Percentiles rank a stretch among this genome's conserved stretches.
These are phyloP conservation scores for Scophthalmus maximus DNA, from an alignment of 2,113 vertebrate genomes.

Conservation along the genomic window DNA sequence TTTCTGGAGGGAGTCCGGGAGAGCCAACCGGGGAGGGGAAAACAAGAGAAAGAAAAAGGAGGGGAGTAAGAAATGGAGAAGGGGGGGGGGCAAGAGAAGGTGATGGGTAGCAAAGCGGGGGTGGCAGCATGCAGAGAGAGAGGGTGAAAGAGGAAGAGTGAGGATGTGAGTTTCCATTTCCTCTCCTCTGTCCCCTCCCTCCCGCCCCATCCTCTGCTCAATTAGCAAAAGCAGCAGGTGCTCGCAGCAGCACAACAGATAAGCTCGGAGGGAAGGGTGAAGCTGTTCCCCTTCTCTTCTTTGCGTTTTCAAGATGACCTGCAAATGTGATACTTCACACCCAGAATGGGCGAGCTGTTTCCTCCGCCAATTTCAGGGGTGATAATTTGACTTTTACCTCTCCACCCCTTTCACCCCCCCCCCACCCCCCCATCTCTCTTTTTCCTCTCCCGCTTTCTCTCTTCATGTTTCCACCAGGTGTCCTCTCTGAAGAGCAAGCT, in stretches of 20 bases:
- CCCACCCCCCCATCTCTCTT: conserved; percentile 16
- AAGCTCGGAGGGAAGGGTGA: conserved; percentile 82
- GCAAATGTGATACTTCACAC: conserved; percentile 91
- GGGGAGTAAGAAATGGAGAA: conserved; percentile 50
- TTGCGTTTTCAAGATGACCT: conserved; percentile 87
- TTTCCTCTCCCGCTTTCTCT: conserved; percentile 33
- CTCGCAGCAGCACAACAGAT: conserved; percentile 87
- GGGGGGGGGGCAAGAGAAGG: conserved; percentile 36
- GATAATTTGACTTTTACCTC: conserved; percentile 93
- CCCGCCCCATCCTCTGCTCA: conserved; percentile 85
- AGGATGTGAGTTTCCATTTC: conserved; percentile 68
- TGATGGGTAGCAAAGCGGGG: conserved; percentile 64
- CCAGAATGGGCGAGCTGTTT: conserved; percentile 88
- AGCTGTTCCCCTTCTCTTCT: conserved; percentile 61
- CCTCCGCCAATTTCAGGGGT: conserved; percentile 93
- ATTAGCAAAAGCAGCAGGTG: conserved; percentile 98
- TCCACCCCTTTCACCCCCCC: conserved; percentile 6
- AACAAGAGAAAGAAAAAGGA: conserved; percentile 46
- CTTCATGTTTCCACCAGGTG: conserved; percentile 86
- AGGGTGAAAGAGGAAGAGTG: conserved; percentile 81
- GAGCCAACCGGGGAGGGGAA: conserved; percentile 61
- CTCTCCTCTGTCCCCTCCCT: conserved; percentile 68
- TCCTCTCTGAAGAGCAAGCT: conserved; percentile 96
- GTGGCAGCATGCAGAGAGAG: conserved; percentile 37
- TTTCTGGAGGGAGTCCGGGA: conserved; percentile 72